Base-by-base conservation (phyloP, 2,888 invertebrate species). In the Gisinianus flammeolus region DNA sequence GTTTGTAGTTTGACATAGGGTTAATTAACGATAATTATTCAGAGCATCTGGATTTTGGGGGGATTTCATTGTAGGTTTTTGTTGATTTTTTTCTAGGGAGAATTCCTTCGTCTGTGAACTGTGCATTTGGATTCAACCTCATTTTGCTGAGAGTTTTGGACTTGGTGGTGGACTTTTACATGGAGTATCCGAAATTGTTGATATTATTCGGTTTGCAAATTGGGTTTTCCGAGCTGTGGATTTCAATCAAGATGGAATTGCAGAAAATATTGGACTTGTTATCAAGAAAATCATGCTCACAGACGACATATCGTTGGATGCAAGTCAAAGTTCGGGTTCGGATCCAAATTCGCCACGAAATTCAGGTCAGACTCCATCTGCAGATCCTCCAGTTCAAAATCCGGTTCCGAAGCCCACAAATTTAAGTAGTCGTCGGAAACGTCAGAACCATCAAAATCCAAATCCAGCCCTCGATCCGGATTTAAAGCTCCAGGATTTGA, bases 61-160 rank as follows among this genome's bases (percentile, higher is more conserved):
- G n/a, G n/a, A n/a, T 58, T 58, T 24, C 58, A 12, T 35, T 35
- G 6, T 10, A 58, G 19, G 5, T 58, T 58, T 26, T 64, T 64
- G 22, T 10, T 12, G 24, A 16, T 64, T 24, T 62, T 5, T 22
- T 22, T 70, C 12, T 54, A 78, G 80, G 16, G 62, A 69, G 1
- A 73, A 74, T 30, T 24, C 78, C 2, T 70, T 33, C 0, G 31
- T 79, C 12, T 82, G 82, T 44, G 30, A 77, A 0, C 19, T 80
- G 0, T 82, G 82, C 33, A 69, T 82, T 24, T 81, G 80, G 81
- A 52, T 81, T 10, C 79, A 81, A 74, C 79, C 81, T 0, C 69
- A 79, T 52, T 82, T 82, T 71, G 82, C 82, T 10, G 69, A 80
- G 16, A 78, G 33, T 24, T 83, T 80, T 75, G 80, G 79, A 0